Evolutionary conservation across 2,888 invertebrate genomes (phyloP).

Genomic region (Gastrophysa polygoni): DNA sequence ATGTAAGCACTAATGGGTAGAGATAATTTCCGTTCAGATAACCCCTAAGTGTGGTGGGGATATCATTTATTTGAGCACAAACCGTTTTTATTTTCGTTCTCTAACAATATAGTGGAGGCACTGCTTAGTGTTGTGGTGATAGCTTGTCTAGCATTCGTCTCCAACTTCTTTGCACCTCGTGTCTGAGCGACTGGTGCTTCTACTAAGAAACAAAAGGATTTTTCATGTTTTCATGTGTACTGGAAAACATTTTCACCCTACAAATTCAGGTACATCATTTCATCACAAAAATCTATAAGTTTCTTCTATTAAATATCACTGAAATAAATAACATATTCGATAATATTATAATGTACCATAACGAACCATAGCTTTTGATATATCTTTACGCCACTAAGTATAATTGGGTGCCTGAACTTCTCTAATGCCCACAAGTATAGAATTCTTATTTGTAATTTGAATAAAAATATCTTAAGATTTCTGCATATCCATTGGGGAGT

Average conservation of each 20-base stretch:
- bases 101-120: not conserved
- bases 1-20: not conserved
- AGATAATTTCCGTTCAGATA: not conserved
- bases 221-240: constrained; percentile 39
- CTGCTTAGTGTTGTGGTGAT: constrained; percentile 5
- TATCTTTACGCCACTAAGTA: too few relatives aligned
- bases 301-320: too few relatives aligned
- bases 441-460: too few relatives aligned
- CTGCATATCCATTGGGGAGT: too few relatives aligned
- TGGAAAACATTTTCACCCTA: constrained; percentile 23
- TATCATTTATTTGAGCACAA: not conserved
- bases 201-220: constrained; percentile 25
- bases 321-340: too few relatives aligned
- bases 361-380: too few relatives aligned
- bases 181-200: constrained; percentile 35
- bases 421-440: too few relatives aligned
- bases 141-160: constrained; percentile 4
- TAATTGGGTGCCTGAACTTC: too few relatives aligned
- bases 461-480: too few relatives aligned
- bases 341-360: too few relatives aligned
- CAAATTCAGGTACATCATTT: constrained; percentile 33
- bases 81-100: not conserved
- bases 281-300: too few relatives aligned
- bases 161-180: constrained; percentile 12
- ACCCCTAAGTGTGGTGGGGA: not conserved